Evolutionary conservation across 1,140 invertebrate genomes (phyloP).

Genomic region (Calephelis virginiensis): DNA sequence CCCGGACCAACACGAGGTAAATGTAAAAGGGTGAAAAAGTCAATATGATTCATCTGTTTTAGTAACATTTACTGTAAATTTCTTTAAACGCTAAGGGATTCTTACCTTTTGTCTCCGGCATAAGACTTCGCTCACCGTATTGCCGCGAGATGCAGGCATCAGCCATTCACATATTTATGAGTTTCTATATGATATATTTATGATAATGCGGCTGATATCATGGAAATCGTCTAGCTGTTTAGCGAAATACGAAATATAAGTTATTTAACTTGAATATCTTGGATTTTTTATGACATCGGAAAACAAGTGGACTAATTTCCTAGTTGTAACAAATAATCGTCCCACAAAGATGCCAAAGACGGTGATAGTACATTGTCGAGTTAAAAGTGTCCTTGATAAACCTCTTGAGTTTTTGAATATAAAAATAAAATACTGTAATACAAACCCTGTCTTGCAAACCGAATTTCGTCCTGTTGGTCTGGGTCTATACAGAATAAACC

Average conservation of each 20-base stretch:
- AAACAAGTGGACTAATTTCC: no score
- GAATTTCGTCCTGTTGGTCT: no score
- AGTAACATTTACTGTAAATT: constrained; percentile 29
- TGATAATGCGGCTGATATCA: constrained; percentile 36
- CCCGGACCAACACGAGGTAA: no score
- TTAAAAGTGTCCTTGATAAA: no score
- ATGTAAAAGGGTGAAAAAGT: not conserved
- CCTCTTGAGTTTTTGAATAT: no score
- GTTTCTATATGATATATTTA: constrained; percentile 50
- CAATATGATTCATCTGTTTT: constrained; percentile 19
- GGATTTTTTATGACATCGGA: no score
- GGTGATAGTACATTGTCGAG: no score
- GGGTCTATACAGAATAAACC: no score
- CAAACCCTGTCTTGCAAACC: no score
- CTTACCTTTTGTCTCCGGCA: constrained; percentile 35
- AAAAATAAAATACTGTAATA: no score
- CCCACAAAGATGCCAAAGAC: no score
- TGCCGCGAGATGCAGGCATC: constrained; percentile 31
- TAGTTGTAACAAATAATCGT: no score
- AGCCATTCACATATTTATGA: constrained; percentile 46
- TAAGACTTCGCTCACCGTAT: constrained; percentile 30
- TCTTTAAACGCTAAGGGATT: constrained; percentile 42
- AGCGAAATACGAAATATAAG: constrained; percentile 12
- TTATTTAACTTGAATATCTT: constrained; percentile 13
- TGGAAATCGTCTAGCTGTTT: constrained; percentile 31